phyloP scores from a whole-genome alignment of 1,140 invertebrate species.

The Drosophila micromelanica region DNA sequence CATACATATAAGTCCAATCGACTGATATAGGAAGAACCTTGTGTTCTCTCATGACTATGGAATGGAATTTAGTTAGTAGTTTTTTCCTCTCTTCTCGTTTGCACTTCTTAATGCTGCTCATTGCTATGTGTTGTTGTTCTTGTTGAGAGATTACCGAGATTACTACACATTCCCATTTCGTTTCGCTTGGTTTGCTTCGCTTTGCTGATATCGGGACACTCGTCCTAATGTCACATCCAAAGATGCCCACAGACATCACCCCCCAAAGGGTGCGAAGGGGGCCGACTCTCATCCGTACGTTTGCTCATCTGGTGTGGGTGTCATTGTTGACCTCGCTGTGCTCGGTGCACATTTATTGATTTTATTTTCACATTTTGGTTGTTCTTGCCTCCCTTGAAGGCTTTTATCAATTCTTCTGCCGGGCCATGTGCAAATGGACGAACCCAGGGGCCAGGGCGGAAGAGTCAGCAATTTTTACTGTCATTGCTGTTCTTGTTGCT shows the following conservation, averaged over 20 bases:
- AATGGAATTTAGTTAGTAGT: constrained; percentile 81
- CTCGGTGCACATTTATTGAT: constrained; percentile 41
- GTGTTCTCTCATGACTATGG: constrained; percentile 77
- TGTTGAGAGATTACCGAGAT: constrained; percentile 1
- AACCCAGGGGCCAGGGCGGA: constrained; percentile 2
- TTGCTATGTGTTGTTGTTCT: constrained; percentile 15
- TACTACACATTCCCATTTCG: constrained; percentile 36
- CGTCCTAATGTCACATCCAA: constrained; percentile 15
- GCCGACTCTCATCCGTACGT: constrained; percentile 34
- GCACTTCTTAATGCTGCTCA: constrained; percentile 46
- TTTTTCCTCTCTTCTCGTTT: constrained; percentile 45
- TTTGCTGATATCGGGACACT: constrained; percentile 16
- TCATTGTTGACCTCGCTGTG: constrained; percentile 67
- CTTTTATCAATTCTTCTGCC: constrained; percentile 58
- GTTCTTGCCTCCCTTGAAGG: constrained; percentile 25
- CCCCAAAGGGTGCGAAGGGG: not conserved
- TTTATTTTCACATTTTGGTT: constrained; percentile 27
- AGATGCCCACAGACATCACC: constrained; percentile 21
- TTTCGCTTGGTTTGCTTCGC: constrained; percentile 10
- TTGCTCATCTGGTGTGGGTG: constrained; percentile 52
- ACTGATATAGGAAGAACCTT: constrained; percentile 84
- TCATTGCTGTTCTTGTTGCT: not conserved
- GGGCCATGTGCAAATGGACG: constrained; percentile 66
- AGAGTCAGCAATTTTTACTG: constrained; percentile 15
- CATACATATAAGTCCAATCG: constrained; percentile 27